Evolutionary conservation across 1,140 invertebrate species (phyloP).

Genomic region (Hyles euphorbiae): DNA sequence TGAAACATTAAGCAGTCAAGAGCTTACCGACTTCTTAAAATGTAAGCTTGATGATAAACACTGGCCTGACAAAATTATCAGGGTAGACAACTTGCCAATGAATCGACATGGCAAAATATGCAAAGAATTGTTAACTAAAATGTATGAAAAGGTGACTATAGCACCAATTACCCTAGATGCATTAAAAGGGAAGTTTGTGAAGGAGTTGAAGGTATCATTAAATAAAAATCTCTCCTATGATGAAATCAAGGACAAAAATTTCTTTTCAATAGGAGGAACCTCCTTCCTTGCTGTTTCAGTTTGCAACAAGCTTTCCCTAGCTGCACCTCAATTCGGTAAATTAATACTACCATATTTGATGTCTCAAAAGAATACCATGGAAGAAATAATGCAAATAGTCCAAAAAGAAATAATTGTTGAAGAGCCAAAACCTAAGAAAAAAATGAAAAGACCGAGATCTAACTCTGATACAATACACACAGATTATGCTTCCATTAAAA

Average conservation of each 20-base stretch:
- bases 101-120: constrained; percentile 78
- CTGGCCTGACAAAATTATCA: constrained; percentile 75
- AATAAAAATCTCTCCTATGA: constrained; percentile 59
- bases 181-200: constrained; percentile 35
- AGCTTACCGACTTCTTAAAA: constrained; percentile 60
- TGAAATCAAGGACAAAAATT: constrained; percentile 56
- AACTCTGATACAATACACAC: constrained; percentile 22
- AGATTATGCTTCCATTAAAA: constrained; percentile 22
- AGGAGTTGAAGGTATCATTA: constrained; percentile 42
- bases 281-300: constrained; percentile 58
- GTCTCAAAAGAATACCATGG: constrained; percentile 40
- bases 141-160: constrained; percentile 38
- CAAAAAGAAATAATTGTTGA: constrained; percentile 37
- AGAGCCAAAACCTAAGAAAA: constrained; percentile 27
- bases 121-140: constrained; percentile 49
- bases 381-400: constrained; percentile 45
- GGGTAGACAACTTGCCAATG: constrained; percentile 74
- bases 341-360: constrained; percentile 52
- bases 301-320: constrained; percentile 53
- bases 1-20: constrained; percentile 49
- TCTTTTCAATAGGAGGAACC: constrained; percentile 56
- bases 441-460: constrained; percentile 29
- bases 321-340: constrained; percentile 43
- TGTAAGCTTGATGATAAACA: constrained; percentile 66
- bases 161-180: constrained; percentile 28